Evolutionary conservation across 64 coral and sea anemone genomes (phyloP), one percentile per base, ranked within the genome.

Genomic region (Pachyseris speciosa): DNA sequence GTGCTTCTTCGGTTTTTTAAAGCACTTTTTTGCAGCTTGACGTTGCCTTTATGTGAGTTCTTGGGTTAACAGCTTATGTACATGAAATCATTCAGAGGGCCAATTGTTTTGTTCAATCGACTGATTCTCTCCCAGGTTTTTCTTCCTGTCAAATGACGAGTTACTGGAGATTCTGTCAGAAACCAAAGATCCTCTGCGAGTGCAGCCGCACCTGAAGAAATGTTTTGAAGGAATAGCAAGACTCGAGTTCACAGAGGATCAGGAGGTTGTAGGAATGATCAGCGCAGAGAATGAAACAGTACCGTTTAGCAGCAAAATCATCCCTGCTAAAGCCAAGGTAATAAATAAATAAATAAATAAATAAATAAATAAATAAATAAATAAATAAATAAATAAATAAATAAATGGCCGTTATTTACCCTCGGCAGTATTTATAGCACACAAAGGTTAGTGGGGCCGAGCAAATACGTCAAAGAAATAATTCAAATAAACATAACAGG

Each of bases 241-340:
- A 32, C 79, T 99, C 26, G 97, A 99, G 86, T 99, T 99, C 47
- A 99, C 97, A 13, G 97, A 99, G 41, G 94, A 99, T 50, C 97
- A 99, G 50, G 97, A 99, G 58, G 90, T 99, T 17, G 97, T 99
- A 6, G 97, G 97, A 51, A 99, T 99, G 97, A 94, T 99, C 55
- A 99, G 97, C n/a, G 94, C 97, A 2, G 97, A 99, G 83, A 99
- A 99, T 36, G 97, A 99, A 75, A 93, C 94, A 5, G 97, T 99
- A 27, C 97, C 97, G 0, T 99, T 95, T 57, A 73, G 74, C 45
- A 89, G 72, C 19, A 99, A 99, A 84, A 99, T 99, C 43, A 93
- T 95, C 38, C 97, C 97, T 22, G 97, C 97, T 81, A 99, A 99
- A 49, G 96, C 96, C 2, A 98, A 98, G 96, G 96, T 98, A 90